These are phyloP conservation scores for Zoroaster sp. DNA, from an alignment of 53 echinoderm and acorn worm genomes.

Conservation along the genomic window DNA sequence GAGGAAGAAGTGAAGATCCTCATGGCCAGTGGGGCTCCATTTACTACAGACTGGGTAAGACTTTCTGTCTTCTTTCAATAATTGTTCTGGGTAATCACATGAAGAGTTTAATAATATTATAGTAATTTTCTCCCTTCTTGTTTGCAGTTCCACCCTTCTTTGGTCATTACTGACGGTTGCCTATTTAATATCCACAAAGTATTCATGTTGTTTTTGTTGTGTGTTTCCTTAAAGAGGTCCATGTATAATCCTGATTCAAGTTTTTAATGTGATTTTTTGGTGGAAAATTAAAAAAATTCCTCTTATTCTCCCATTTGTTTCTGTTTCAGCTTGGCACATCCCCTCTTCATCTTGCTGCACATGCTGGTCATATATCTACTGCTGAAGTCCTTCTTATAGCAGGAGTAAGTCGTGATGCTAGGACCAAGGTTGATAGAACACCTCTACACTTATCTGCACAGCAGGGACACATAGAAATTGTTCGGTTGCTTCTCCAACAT, in stretches of 20 bases:
- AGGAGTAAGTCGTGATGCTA: constrained; percentile 92
- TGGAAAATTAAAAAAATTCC: neutral
- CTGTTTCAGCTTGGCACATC: constrained; percentile 82
- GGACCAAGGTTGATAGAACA: constrained; percentile 96
- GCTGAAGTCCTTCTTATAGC: constrained; percentile 88
- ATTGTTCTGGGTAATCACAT: neutral
- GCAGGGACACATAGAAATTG: constrained; percentile 77
- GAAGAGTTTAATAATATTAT: neutral
- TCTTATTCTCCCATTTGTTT: neutral
- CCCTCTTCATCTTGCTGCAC: constrained; percentile 90
- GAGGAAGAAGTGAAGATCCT: constrained; percentile 83
- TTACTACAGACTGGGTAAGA: constrained; percentile 96
- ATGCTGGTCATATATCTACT: constrained; percentile 83
- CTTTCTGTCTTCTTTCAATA: neutral
- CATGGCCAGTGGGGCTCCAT: constrained; percentile 97
- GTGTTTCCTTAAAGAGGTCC: too few species aligned
- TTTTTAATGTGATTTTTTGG: neutral
- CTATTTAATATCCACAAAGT: too few species aligned
- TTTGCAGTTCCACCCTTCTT: too few species aligned
- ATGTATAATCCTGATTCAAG: neutral
- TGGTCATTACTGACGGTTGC: too few species aligned
- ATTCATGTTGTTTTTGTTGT: too few species aligned
- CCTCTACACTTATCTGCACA: constrained; percentile 91
- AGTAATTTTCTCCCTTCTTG: neutral
- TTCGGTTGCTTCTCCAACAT: constrained; percentile 68